phyloP scores from a whole-genome alignment of 2,888 invertebrate species.

The Scaeva pyrastri region DNA sequence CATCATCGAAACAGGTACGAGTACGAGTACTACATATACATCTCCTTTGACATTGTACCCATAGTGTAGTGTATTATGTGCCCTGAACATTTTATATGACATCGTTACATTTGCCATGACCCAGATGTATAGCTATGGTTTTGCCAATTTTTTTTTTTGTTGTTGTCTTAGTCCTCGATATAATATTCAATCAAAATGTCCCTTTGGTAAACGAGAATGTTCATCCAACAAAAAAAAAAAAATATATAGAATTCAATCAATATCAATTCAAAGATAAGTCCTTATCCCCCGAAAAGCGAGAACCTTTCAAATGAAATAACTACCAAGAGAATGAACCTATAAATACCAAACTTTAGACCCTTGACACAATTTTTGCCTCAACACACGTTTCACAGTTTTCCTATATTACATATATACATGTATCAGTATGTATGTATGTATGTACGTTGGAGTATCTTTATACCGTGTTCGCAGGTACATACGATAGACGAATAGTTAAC shows the following conservation, averaged over 20 bases:
- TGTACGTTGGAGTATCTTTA: too few relatives aligned
- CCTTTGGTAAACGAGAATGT: constrained; percentile 17
- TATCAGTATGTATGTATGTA: too few relatives aligned
- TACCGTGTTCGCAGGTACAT: too few relatives aligned
- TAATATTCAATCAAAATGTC: constrained; percentile 33
- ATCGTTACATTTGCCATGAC: constrained; percentile 1
- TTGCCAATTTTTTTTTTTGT: background rate
- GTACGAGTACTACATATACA: too few relatives aligned
- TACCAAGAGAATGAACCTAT: constrained; percentile 31
- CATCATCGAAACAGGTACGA: too few relatives aligned
- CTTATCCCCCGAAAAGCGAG: background rate
- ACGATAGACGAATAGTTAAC: constrained; percentile 23
- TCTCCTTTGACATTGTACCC: too few relatives aligned
- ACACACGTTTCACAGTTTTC: constrained; percentile 19
- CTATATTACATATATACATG: too few relatives aligned
- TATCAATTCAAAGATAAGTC: constrained; percentile 36
- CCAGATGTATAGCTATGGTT: background rate
- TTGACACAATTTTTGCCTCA: constrained; percentile 20
- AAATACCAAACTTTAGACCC: constrained; percentile 26
- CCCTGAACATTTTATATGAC: background rate
- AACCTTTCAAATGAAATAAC: constrained; percentile 27
- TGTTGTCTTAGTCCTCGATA: background rate
- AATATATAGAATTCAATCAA: constrained; percentile 34
- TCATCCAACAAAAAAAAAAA: background rate
- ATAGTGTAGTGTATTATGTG: too few relatives aligned